These are phyloP conservation scores for Pitta sordida DNA, from an alignment of 2,113 vertebrate species.

Conservation along the genomic window DNA sequence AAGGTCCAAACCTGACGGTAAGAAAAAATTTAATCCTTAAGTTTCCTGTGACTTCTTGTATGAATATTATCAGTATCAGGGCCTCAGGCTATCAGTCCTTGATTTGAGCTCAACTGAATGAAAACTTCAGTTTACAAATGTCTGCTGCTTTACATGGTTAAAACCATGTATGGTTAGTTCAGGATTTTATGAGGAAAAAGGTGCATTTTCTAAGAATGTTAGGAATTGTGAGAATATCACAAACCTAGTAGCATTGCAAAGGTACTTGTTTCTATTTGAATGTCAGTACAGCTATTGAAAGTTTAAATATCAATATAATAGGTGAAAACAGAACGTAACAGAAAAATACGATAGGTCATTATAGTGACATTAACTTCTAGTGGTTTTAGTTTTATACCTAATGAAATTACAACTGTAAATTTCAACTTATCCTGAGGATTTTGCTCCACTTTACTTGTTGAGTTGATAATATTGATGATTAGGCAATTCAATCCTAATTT, in stretches of 20 bases:
- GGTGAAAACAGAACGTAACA: not conserved
- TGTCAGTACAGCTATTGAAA: not conserved
- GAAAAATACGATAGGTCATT: not conserved
- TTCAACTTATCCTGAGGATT: not conserved
- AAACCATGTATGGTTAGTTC: not conserved
- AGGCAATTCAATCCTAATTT: not conserved
- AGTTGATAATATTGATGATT: not conserved
- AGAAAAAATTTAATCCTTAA: not conserved
- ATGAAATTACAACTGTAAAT: not conserved
- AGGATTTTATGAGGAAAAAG: not conserved
- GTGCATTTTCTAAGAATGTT: not conserved
- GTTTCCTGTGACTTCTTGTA: not conserved
- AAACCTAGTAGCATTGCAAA: not conserved
- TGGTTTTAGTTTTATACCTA: not conserved
- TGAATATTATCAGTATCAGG: not conserved
- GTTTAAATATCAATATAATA: not conserved
- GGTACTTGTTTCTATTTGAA: not conserved
- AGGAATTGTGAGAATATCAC: not conserved
- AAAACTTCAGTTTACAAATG: not conserved
- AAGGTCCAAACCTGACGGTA: constrained; percentile 34
- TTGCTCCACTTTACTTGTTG: not conserved
- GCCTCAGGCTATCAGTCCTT: not conserved
- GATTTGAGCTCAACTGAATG: not conserved
- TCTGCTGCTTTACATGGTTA: not conserved
- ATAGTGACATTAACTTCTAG: not conserved